Percentiles rank a stretch among this genome's conserved stretches.
Conservation (phyloP, 2,797 vertebrate species). For the Leucoraja ocellata region DNA sequence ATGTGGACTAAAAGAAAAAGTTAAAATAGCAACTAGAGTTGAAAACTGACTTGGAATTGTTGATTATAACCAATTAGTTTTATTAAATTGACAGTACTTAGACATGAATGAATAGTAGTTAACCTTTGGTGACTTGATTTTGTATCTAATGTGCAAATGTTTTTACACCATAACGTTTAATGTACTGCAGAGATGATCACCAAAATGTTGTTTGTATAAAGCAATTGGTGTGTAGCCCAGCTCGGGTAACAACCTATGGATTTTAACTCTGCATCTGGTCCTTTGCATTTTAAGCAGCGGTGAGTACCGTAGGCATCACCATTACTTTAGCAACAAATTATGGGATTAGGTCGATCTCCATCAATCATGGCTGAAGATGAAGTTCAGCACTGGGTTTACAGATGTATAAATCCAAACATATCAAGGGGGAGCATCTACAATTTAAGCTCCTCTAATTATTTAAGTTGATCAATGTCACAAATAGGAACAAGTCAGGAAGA, state of each 20-base stretch:
- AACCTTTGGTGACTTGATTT: neutral
- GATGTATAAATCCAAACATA: conserved; percentile 1
- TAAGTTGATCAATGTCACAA: neutral
- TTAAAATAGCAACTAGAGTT: neutral
- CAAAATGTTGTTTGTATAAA: neutral
- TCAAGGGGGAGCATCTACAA: neutral
- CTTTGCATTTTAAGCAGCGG: neutral
- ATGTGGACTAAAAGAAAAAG: neutral
- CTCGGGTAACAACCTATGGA: neutral
- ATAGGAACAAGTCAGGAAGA: neutral
- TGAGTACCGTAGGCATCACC: neutral
- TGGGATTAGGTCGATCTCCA: neutral
- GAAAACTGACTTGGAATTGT: neutral
- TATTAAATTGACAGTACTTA: neutral
- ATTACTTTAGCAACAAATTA: neutral
- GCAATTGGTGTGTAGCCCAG: neutral
- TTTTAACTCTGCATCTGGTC: neutral
- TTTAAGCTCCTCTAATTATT: neutral
- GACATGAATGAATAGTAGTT: neutral
- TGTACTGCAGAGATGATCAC: neutral
- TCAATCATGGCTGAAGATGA: neutral
- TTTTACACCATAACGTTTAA: neutral
- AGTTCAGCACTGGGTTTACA: neutral
- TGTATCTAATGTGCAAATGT: too few relatives aligned
- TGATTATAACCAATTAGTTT: too few relatives aligned